Evolutionary conservation across 1,140 invertebrate genomes (phyloP).

Genomic region (Caerostris extrusa): DNA sequence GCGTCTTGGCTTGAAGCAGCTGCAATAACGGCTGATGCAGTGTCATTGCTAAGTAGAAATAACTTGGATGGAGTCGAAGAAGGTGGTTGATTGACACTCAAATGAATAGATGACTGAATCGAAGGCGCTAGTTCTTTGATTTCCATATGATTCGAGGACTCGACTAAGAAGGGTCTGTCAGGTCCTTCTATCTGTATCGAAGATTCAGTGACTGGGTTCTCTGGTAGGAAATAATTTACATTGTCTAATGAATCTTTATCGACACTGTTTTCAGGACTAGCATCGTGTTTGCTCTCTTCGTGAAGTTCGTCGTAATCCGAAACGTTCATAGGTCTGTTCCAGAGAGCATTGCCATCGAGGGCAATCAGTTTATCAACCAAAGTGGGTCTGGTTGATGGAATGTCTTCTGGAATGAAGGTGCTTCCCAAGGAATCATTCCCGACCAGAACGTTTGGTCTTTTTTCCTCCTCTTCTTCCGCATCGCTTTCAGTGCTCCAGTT

Average conservation of each 20-base stretch:
- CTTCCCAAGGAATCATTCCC: background rate
- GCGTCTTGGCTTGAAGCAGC: background rate
- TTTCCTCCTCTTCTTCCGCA: constrained; percentile 76
- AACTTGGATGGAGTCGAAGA: background rate
- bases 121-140: background rate
- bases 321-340: background rate
- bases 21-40: background rate
- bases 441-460: constrained; percentile 12
- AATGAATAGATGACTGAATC: background rate
- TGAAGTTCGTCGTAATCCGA: constrained; percentile 55
- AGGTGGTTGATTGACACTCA: background rate
- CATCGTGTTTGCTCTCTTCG: constrained; percentile 51
- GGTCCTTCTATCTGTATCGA: background rate
- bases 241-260: constrained; percentile 39
- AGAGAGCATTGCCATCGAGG: background rate
- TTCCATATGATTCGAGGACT: background rate
- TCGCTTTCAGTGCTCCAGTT: constrained; percentile 3
- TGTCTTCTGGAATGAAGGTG: background rate
- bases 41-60: constrained; percentile 31
- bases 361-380: background rate
- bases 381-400: background rate
- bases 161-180: background rate
- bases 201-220: background rate
- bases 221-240: background rate
- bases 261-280: constrained; percentile 72